Evolutionary conservation across 2,113 vertebrate species (phyloP), one percentile per base, ranked within the genome.

Genomic region (Jacana jacana): DNA sequence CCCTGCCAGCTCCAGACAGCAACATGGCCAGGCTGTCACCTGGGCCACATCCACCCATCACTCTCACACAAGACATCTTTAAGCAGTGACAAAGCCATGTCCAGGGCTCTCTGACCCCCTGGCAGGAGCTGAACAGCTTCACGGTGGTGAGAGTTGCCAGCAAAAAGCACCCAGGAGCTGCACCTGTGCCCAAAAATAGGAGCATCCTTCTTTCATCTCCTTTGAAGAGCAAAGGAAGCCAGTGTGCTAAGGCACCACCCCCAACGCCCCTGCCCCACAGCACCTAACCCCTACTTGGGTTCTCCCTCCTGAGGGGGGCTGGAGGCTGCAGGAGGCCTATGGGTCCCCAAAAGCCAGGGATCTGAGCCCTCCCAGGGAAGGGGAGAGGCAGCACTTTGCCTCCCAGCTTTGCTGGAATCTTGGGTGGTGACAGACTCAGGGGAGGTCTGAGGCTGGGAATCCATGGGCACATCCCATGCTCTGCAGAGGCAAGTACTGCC

Each of bases 351-450:
- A 73, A 60, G 16, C 39, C 23, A 4, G 23, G 28, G 23, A 33
- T 17, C 23, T 5, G 2, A 52, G 20, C 27, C 19, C 27, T 75
- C 9, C 20, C 1, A 0, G 44, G 15, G 27, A 61, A 61, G 17
- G 65, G 10, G 4, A 65, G 40, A 20, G 9, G n/a, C 40, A 78
- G 31, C 2, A 2, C 24, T 81, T 78, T 14, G 4, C 37, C 39
- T 31, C 19, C 23, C 33, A 28, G 11, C 7, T 46, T 55, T 78
- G 46, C 51, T 58, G 79, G 61, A 64, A 57, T 37, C 86, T 44
- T 6, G 9, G 55, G 37, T 17, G 17, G 30, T 0, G 1, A 8
- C 57, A 86, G 70, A 18, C 1, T 12, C 3, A 0, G 49, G 30
- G 30, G 10, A 85, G 17, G 52, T 27, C 9, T 2, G 16, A 88